A percentile compares a stretch with the other conserved stretches of the same genome.
These are phyloP conservation scores for Scaptomyza montana DNA, from an alignment of 1,140 invertebrate genomes.

Conservation along the genomic window DNA sequence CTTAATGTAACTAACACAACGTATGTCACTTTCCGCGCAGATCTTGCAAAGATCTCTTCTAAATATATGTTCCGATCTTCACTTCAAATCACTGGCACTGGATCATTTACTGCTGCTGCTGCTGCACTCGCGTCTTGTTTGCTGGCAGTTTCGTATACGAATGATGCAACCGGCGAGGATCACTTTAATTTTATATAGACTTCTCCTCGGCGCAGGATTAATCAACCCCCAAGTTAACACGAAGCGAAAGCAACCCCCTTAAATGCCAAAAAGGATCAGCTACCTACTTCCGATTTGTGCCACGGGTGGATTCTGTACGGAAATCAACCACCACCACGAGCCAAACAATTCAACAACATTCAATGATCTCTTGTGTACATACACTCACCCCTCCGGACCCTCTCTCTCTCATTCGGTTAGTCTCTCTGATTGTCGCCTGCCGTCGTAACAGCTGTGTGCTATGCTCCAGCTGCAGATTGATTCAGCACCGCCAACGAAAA, in stretches of 20 bases:
- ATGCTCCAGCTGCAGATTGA: slow-evolving; percentile 64
- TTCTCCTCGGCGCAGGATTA: slow-evolving; percentile 37
- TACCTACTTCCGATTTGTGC: slow-evolving; percentile 75
- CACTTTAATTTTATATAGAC: slow-evolving; percentile 77
- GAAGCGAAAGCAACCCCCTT: slow-evolving; percentile 47
- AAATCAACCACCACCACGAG: slow-evolving; percentile 73
- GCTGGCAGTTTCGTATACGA: slow-evolving; percentile 68
- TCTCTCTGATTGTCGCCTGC: slow-evolving; percentile 41
- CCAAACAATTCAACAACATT: slow-evolving; percentile 44
- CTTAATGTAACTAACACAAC: slow-evolving; percentile 9
- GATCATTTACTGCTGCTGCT: slow-evolving; percentile 32
- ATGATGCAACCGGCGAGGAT: slow-evolving; percentile 81
- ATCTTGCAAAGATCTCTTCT: slow-evolving; percentile 13
- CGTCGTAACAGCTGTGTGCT: slow-evolving; percentile 60
- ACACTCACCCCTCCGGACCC: not conserved
- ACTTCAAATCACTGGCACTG: slow-evolving; percentile 43
- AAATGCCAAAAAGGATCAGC: slow-evolving; percentile 56
- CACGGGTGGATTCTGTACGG: slow-evolving; percentile 56
- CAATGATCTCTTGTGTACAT: slow-evolving; percentile 40
- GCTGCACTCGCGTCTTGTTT: slow-evolving; percentile 57
- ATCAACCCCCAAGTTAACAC: slow-evolving; percentile 45
- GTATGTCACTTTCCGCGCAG: slow-evolving; percentile 6
- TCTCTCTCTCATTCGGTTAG: not conserved
- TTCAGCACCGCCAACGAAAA: slow-evolving; percentile 57
- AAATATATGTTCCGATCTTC: slow-evolving; percentile 8